Base-by-base conservation (phyloP, 2,113 vertebrate species). In the Melospiza melodia region DNA sequence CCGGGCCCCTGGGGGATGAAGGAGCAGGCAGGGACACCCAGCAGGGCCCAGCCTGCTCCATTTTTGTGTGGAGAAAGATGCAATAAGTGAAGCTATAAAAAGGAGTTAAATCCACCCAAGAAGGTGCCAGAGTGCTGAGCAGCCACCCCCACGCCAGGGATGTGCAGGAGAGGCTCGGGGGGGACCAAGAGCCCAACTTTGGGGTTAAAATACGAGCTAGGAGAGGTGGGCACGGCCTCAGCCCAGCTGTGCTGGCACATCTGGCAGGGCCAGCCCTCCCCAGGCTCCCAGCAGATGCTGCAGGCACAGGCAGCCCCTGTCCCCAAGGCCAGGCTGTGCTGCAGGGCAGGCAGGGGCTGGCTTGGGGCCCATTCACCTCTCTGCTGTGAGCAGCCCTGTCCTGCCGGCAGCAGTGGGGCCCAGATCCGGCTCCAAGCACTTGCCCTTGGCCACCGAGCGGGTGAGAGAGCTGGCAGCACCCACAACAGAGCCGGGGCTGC, bases 201-300 rank as follows among this genome's bases (percentile, higher is more conserved):
- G 49, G 84, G 76, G 44, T 65, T 83, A 76, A 86, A 86, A 84
- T 14, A 46, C 0, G 31, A 83, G 79, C 52, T 30, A 18, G 24
- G 87, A 73, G 69, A 37, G 0, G 1, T 12, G 23, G 51, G 74
- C 57, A 67, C 0, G 0, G 41, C 46, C 1, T 54, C 21, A 1
- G 7, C 54, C 90, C 90, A 93, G 94, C 92, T 96, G 92, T 84
- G 84, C 62, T 15, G 0, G 0, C 81, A 94, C 87, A 95, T 91
- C 92, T 96, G 94, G 92, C 84, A 31, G 76, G 20, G 27, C 33
- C 84, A 48, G 72, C 57, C 72, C 62, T 46, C 43, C 77, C 81
- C 66, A 66, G 8, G 76, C 76, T 63, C 62, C 76, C 81, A 22
- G 91, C 51, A 67, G 87, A 62, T 59, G 92, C 89, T 1, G 41